Evolutionary conservation across 2,113 vertebrate species (phyloP).

Genomic region (Hippocampus mohnikei): DNA sequence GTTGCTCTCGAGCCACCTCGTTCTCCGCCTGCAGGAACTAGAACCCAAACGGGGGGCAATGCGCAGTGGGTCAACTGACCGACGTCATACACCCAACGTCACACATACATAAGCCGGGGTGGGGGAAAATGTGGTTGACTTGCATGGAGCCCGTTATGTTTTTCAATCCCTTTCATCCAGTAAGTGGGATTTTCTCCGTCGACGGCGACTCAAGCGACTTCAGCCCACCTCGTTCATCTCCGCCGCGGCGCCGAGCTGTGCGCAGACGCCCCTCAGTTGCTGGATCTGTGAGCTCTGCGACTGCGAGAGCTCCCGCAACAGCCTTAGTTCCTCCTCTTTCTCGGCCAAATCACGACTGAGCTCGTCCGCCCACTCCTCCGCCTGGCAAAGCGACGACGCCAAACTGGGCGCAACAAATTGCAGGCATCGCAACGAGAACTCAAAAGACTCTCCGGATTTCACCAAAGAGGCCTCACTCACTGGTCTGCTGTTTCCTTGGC

Average conservation of each 20-base stretch:
- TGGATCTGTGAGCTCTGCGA: slow-evolving; percentile 59
- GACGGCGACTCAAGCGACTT: neutral
- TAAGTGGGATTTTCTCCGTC: too few relatives aligned
- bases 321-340: slow-evolving; percentile 45
- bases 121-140: too few relatives aligned
- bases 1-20: slow-evolving; percentile 74
- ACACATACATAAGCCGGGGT: neutral
- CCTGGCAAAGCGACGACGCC: slow-evolving; percentile 45
- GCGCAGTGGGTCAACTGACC: neutral
- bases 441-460: neutral
- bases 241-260: slow-evolving; percentile 57
- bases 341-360: slow-evolving; percentile 46
- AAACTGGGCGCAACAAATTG: slow-evolving; percentile 44
- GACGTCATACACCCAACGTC: neutral
- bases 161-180: too few relatives aligned
- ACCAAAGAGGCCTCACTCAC: slow-evolving; percentile 38
- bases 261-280: slow-evolving; percentile 62
- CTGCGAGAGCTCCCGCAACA: slow-evolving; percentile 57
- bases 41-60: slow-evolving; percentile 2
- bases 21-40: slow-evolving; percentile 91
- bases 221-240: slow-evolving; percentile 81
- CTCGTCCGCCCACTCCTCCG: slow-evolving; percentile 43
- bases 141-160: too few relatives aligned
- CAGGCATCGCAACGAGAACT: too few relatives aligned
- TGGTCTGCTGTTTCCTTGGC: slow-evolving; percentile 49